A percentile compares a stretch with the other conserved stretches of the same genome.
phyloP scores from a whole-genome alignment of 2,113 vertebrate genomes.

The Takifugu bimaculatus region DNA sequence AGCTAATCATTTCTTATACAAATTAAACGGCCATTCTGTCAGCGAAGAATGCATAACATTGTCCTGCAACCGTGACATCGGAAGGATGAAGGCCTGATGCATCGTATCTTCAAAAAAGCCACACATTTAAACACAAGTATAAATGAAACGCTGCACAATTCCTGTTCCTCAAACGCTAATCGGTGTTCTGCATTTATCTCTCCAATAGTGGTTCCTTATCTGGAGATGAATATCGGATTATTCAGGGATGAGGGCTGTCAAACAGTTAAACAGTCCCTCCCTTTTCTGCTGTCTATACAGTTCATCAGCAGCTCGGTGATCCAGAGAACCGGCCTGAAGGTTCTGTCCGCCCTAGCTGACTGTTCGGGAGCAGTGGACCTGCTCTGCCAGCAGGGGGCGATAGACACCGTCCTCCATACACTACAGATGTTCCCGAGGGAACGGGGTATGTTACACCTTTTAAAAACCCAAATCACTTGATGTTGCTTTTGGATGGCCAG shows the following conservation, averaged over 20 bases:
- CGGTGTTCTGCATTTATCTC: too few species aligned
- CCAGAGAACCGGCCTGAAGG: conserved; percentile 84
- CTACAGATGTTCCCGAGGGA: conserved; percentile 89
- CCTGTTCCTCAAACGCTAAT: too few species aligned
- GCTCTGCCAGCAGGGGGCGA: conserved; percentile 84
- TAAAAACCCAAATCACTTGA: too few species aligned
- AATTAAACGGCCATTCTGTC: conserved; percentile 21
- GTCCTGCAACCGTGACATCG: conserved; percentile 1
- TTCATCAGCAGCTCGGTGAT: conserved; percentile 85
- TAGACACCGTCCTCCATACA: conserved; percentile 86
- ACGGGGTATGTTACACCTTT: conserved; percentile 72
- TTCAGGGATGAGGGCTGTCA: conserved; percentile 1
- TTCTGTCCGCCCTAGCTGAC: conserved; percentile 79
- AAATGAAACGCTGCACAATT: too few species aligned
- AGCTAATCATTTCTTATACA: neutral
- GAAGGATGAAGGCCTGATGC: conserved; percentile 1
- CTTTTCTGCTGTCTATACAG: conserved; percentile 85
- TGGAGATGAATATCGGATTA: too few species aligned
- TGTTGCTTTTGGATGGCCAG: too few species aligned
- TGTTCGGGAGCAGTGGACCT: conserved; percentile 83
- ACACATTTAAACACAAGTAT: too few species aligned
- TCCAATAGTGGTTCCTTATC: too few species aligned
- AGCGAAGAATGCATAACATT: conserved; percentile 7
- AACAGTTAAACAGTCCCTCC: neutral
- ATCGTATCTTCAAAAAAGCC: too few species aligned